Conservation (phyloP, 1,140 invertebrate species). For the Drosophila sturtevanti region DNA sequence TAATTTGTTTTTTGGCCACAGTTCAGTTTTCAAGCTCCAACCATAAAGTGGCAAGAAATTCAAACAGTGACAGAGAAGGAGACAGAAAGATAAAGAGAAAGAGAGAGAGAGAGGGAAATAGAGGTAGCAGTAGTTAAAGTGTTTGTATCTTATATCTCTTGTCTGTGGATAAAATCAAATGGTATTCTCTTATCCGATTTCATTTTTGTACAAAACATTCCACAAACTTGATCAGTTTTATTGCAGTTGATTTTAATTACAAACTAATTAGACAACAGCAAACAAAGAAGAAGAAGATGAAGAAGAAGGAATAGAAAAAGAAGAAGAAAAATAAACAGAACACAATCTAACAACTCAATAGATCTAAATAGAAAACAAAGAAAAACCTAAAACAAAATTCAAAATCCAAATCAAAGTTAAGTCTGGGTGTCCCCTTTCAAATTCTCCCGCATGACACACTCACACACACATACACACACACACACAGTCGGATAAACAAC, state of each 20-base stretch:
- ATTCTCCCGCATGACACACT: conserved; percentile 47
- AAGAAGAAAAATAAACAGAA: conserved; percentile 19
- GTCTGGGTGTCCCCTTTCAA: conserved; percentile 60
- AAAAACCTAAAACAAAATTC: conserved; percentile 15
- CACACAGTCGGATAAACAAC: conserved; percentile 42
- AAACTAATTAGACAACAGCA: conserved; percentile 64
- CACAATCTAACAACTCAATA: conserved; percentile 34
- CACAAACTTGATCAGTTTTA: conserved; percentile 36
- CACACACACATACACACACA: background rate
- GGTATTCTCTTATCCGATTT: conserved; percentile 9
- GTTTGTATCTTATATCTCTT: background rate
- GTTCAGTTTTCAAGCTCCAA: conserved; percentile 8
- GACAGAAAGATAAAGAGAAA: too few species aligned
- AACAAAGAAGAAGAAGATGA: conserved; percentile 21
- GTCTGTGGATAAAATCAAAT: background rate
- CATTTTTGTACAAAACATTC: conserved; percentile 12
- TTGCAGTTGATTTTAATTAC: conserved; percentile 59
- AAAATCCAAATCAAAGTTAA: conserved; percentile 5
- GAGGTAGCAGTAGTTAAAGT: background rate
- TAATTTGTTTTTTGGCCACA: conserved; percentile 10
- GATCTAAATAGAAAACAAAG: conserved; percentile 36
- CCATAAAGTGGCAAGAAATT: conserved; percentile 1
- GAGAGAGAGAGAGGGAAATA: too few species aligned
- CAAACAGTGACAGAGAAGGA: too few species aligned
- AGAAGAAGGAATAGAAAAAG: conserved; percentile 17